phyloP scores from a whole-genome alignment of 2,888 invertebrate species.

The Drosophila hamatofila region DNA sequence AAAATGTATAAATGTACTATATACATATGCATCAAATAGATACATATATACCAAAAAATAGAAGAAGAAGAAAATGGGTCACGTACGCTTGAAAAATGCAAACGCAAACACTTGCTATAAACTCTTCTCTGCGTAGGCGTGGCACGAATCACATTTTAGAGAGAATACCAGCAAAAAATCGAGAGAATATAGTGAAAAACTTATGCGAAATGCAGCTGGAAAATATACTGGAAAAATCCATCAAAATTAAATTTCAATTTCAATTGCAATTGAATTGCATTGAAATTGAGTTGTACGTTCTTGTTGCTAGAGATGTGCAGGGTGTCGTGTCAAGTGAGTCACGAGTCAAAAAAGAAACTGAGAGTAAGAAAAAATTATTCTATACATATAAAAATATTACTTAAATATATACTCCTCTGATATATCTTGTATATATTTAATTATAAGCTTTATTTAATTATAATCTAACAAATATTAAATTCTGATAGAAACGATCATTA shows the following conservation, averaged over 20 bases:
- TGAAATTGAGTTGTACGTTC: constrained; percentile 39
- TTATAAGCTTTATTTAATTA: too few species aligned
- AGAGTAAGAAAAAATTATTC: too few species aligned
- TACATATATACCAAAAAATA: constrained; percentile 4
- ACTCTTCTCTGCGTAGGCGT: constrained; percentile 40
- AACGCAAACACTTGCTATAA: constrained; percentile 54
- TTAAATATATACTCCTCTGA: too few species aligned
- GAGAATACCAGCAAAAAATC: constrained; percentile 17
- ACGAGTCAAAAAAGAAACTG: background rate
- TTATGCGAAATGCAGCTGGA: constrained; percentile 12
- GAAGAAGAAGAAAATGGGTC: constrained; percentile 51
- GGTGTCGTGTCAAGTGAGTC: background rate
- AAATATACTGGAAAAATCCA: constrained; percentile 61
- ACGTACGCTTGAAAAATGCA: constrained; percentile 65
- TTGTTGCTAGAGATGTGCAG: background rate
- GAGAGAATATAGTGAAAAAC: constrained; percentile 9
- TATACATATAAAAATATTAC: too few species aligned
- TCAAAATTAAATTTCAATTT: constrained; percentile 68
- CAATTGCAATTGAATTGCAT: constrained; percentile 47
- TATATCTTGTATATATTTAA: too few species aligned
- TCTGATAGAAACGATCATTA: too few species aligned
- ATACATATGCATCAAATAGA: background rate
- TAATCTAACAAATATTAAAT: too few species aligned
- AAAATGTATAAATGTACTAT: constrained; percentile 6
- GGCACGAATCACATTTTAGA: constrained; percentile 41